A percentile compares a stretch with the other conserved stretches of the same genome.
phyloP scores from a whole-genome alignment of 2,797 vertebrate genomes.

The Myiotriccus ornatus region DNA sequence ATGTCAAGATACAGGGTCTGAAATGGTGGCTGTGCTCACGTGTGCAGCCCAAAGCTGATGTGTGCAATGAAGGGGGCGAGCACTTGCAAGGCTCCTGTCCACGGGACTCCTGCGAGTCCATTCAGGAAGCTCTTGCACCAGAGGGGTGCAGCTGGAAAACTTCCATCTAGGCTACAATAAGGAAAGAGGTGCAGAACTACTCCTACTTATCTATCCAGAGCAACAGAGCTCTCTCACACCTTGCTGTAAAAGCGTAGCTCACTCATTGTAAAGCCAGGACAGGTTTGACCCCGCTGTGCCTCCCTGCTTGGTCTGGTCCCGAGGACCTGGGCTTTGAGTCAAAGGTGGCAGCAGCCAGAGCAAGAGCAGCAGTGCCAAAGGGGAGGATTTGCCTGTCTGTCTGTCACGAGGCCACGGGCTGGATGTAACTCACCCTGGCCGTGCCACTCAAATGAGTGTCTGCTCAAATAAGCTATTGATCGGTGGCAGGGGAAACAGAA shows the following conservation, averaged over 20 bases:
- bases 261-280: background rate
- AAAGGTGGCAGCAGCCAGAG: background rate
- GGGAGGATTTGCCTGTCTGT: background rate
- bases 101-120: background rate
- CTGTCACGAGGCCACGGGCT: background rate
- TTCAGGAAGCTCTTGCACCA: background rate
- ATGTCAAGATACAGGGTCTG: background rate
- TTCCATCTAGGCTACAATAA: background rate
- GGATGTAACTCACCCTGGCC: background rate
- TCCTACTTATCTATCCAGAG: background rate
- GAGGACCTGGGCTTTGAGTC: background rate
- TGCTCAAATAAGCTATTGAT: conserved; percentile 43
- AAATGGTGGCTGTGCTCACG: rapidly evolving
- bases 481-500: background rate
- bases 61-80: background rate
- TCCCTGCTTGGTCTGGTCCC: background rate
- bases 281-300: background rate
- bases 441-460: background rate
- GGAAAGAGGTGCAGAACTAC: background rate
- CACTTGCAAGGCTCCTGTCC: background rate
- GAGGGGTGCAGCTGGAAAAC: background rate
- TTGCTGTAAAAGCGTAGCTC: background rate
- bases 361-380: background rate
- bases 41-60: background rate
- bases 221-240: background rate